Evolutionary conservation across 2,888 invertebrate genomes (phyloP).

Genomic region (Dusona sp.): DNA sequence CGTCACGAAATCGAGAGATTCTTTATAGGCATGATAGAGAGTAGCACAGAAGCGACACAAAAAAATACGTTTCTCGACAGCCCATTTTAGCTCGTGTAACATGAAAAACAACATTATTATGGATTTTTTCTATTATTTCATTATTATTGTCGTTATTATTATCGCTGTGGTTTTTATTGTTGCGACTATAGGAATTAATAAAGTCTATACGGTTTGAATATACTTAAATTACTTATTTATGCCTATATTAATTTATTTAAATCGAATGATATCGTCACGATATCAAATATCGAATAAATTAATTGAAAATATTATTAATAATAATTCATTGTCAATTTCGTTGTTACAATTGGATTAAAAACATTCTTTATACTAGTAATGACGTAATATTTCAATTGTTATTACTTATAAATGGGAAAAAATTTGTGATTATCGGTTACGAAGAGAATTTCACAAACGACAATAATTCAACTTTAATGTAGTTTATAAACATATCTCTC

Average conservation of each 20-base stretch:
- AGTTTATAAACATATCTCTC: slow-evolving; percentile 53
- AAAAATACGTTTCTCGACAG: slow-evolving; percentile 35
- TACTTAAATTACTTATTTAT: neutral
- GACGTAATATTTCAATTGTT: neutral
- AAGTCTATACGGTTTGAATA: neutral
- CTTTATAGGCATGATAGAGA: slow-evolving; percentile 29
- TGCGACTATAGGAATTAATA: neutral
- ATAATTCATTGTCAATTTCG: neutral
- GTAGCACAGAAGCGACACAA: slow-evolving; percentile 17
- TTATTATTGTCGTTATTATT: neutral
- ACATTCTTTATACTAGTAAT: neutral
- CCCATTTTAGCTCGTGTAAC: slow-evolving; percentile 45
- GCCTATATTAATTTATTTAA: neutral
- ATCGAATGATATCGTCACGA: neutral
- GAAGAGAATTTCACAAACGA: slow-evolving; percentile 51
- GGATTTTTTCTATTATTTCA: neutral
- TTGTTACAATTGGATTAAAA: neutral
- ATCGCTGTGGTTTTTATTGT: neutral
- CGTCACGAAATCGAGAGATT: slow-evolving; percentile 64
- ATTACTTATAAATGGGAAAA: slow-evolving; percentile 6
- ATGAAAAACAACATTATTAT: slow-evolving; percentile 27
- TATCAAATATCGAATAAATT: neutral
- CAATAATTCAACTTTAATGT: slow-evolving; percentile 40
- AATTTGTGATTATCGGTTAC: neutral
- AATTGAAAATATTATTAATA: neutral